Conservation (phyloP, 2,797 vertebrate genomes). For the Acanthopagrus latus region DNA sequence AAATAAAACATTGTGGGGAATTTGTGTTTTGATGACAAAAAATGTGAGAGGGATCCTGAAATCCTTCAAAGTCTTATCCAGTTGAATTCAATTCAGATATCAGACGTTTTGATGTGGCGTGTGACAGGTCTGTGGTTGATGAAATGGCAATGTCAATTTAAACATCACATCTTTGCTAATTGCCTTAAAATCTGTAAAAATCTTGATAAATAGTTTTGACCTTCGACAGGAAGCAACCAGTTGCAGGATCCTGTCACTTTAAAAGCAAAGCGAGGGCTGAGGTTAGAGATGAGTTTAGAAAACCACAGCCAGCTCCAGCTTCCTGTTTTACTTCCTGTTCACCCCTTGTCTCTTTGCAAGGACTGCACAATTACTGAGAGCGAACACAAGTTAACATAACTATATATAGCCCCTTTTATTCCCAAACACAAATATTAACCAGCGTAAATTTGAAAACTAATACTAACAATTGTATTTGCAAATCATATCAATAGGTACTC, state of each 20-base stretch:
- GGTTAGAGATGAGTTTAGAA: slow-evolving; percentile 48
- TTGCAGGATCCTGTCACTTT: slow-evolving; percentile 57
- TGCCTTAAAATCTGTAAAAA: background rate
- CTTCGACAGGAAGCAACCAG: background rate
- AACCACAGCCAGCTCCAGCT: slow-evolving; percentile 53
- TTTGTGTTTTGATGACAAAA: background rate
- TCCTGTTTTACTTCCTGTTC: slow-evolving; percentile 80
- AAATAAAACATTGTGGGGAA: background rate
- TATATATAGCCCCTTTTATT: background rate
- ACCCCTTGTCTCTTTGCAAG: slow-evolving; percentile 49
- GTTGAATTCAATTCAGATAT: background rate
- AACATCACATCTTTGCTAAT: background rate
- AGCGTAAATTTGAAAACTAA: background rate
- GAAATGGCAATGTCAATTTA: background rate
- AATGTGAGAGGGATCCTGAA: background rate
- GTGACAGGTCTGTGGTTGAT: slow-evolving; percentile 3
- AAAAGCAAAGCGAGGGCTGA: slow-evolving; percentile 57
- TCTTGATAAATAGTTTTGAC: background rate
- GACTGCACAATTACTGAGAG: slow-evolving; percentile 27
- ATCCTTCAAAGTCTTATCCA: background rate
- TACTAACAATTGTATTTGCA: background rate
- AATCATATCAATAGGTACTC: background rate
- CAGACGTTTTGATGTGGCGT: background rate
- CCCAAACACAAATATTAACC: slow-evolving; percentile 1
- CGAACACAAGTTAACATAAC: background rate